These are phyloP conservation scores for Adoxophyes honmai DNA, from an alignment of 1,140 invertebrate species.

Conservation along the genomic window DNA sequence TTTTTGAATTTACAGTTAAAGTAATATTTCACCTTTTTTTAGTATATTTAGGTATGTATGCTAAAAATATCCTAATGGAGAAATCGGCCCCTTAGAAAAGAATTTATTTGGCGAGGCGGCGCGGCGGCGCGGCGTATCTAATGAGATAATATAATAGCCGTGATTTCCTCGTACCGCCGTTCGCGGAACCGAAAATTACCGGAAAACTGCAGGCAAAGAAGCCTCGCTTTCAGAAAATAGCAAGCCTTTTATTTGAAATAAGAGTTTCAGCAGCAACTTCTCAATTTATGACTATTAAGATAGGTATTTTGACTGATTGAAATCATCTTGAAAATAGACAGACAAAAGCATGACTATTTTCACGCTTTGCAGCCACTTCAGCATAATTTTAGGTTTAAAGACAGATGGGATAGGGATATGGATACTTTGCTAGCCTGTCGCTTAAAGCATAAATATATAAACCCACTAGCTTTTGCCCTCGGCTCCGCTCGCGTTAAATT, in stretches of 20 bases:
- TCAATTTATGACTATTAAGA: too few relatives aligned
- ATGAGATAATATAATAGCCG: slow-evolving; percentile 75
- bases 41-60: slow-evolving; percentile 19
- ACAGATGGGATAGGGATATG: too few relatives aligned
- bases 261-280: slow-evolving; percentile 7
- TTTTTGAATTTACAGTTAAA: background rate
- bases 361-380: too few relatives aligned
- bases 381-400: too few relatives aligned
- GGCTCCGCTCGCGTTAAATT: too few relatives aligned
- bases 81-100: slow-evolving; percentile 58
- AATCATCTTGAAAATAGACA: background rate
- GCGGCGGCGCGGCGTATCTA: slow-evolving; percentile 62
- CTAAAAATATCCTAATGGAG: slow-evolving; percentile 51
- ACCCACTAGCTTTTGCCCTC: too few relatives aligned
- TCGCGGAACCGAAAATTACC: slow-evolving; percentile 67
- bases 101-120: slow-evolving; percentile 71
- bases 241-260: slow-evolving; percentile 13
- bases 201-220: slow-evolving; percentile 64
- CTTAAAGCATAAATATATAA: too few relatives aligned
- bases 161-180: slow-evolving; percentile 60
- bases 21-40: background rate
- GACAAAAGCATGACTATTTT: too few relatives aligned
- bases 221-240: slow-evolving; percentile 43
- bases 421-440: too few relatives aligned
- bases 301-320: background rate